Conservation (phyloP, 2,113 vertebrate species). For the Anthoscopus minutus region DNA sequence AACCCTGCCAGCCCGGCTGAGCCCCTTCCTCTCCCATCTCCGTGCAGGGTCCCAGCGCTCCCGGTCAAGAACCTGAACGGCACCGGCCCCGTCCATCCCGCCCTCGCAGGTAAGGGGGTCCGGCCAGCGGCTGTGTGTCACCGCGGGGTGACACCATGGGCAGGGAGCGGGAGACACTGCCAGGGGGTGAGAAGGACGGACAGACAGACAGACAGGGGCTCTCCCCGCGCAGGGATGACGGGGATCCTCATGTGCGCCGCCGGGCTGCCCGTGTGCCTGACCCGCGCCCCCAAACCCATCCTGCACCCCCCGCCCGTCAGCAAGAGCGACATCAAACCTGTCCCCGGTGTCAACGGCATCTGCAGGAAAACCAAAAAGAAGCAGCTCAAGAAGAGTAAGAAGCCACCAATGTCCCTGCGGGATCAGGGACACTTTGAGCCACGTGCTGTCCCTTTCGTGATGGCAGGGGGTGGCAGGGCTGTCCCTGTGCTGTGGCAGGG, state of each 20-base stretch:
- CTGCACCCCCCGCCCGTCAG: conserved; percentile 92
- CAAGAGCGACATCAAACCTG: conserved; percentile 94
- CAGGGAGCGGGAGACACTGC: background rate
- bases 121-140: accelerated
- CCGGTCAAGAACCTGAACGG: conserved; percentile 95
- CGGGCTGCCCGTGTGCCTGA: conserved; percentile 91
- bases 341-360: conserved; percentile 87
- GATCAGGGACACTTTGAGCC: background rate
- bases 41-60: conserved; percentile 86
- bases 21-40: background rate
- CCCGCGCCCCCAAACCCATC: conserved; percentile 91
- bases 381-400: conserved; percentile 88
- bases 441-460: accelerated
- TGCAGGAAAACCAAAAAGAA: conserved; percentile 97
- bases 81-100: conserved; percentile 88
- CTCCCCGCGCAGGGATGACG: conserved; percentile 83
- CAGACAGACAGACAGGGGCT: background rate
- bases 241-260: conserved; percentile 95
- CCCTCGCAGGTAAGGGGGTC: conserved; percentile 82
- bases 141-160: accelerated
- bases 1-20: background rate
- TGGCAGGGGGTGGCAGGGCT: background rate
- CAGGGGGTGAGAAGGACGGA: background rate
- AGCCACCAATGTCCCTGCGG: accelerated
- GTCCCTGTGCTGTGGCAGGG: background rate